These are phyloP conservation scores for Raja brachyura DNA, from an alignment of 2,113 vertebrate genomes.

Conservation along the genomic window DNA sequence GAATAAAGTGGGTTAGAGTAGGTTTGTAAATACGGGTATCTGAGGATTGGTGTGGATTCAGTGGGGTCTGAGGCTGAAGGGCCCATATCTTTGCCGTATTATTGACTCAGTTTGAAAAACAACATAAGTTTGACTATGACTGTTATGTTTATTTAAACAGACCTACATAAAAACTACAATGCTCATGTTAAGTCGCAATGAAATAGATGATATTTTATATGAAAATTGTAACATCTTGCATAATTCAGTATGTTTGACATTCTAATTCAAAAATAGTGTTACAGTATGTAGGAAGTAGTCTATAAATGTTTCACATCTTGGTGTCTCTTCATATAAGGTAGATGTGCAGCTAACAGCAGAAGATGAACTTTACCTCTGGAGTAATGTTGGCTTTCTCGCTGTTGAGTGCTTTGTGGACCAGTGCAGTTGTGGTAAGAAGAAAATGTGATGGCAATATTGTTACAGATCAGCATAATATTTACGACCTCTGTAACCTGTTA, in stretches of 20 bases:
- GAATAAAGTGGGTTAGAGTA: too few species aligned
- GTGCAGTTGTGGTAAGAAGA: neutral
- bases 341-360: slow-evolving; percentile 3
- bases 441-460: neutral
- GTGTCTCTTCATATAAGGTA: neutral
- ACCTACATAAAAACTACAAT: neutral
- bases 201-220: neutral
- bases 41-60: too few species aligned
- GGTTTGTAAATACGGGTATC: too few species aligned
- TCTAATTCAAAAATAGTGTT: neutral
- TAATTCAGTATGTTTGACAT: neutral
- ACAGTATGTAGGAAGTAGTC: neutral
- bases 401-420: neutral
- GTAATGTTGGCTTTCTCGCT: neutral
- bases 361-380: neutral
- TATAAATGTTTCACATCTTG: neutral
- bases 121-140: too few species aligned
- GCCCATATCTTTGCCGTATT: too few species aligned
- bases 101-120: too few species aligned
- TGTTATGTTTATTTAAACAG: too few species aligned
- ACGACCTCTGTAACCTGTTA: neutral
- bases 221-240: neutral
- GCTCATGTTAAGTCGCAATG: neutral
- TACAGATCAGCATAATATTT: neutral
- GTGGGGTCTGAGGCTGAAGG: too few species aligned